Evolutionary conservation across 37 sponge, comb jelly and placozoan genomes (phyloP), one percentile per base, ranked within the genome.

Genomic region (Ianthella basta): DNA sequence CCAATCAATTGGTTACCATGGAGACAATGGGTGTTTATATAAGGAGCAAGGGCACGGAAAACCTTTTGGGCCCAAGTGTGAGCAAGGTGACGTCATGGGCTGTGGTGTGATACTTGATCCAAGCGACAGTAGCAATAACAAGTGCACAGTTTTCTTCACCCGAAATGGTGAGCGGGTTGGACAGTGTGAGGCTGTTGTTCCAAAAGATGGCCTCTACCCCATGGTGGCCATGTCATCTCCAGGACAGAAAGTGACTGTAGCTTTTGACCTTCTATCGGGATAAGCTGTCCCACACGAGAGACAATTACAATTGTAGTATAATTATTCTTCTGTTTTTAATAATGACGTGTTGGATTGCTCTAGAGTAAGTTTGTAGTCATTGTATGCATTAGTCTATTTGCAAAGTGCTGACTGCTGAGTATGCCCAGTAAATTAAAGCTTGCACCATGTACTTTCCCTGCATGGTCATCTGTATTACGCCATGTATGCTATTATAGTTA

Each of bases 191-290:
- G 84, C 83, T 60, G 53, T 23, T 32, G 61, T 95, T 8, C 95
- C 95, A 18, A 77, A 63, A 32, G 95, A 90, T 33, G 95, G 95
- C 35, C 81, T 95, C 64, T 95, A 84, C 33, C 95, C 95, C 14
- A 38, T 95, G 8, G 86, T 95, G n/a, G 92, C 87, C 44, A 89
- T 95, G 90, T 60, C 88, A 1, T 89, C 88, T 84, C 36, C 56
- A 32, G 95, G 93, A 15, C 90, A 89, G 64, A 83, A 79, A 38
- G 70, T 91, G 0, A 66, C 72, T 25, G 90, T 91, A 0, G 56
- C 83, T 37, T 92, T 91, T 56, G 54, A 81, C 23, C 73, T 92
- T 20, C 53, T 87, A 24, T 81, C 90, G 64, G 92, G 92, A 1
- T 95, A 69, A 55, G 15, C 24, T 55, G 18, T 64, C 12, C 29